Evolutionary conservation across 1,140 invertebrate species (phyloP), one percentile per base, ranked within the genome.

Genomic region (Meloidogyne exigua): DNA sequence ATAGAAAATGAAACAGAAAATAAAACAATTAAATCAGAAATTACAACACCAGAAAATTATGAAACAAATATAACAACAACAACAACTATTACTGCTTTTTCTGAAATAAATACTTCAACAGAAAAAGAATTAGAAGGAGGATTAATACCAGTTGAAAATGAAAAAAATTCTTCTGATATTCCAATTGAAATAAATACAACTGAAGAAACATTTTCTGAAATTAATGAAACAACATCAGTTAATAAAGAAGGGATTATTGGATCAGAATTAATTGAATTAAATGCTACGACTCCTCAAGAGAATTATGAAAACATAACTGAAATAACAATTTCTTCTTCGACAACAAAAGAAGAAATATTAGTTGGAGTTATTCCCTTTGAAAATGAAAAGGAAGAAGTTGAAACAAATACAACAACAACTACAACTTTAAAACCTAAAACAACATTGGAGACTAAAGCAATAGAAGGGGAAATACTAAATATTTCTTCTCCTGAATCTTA

Each of bases 31-130:
- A n/a, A n/a, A n/a, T n/a, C n/a, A 32, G 44, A 49, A 49, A 2
- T 18, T n/a, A n/a, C n/a, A 49, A 49, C 13, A 18, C 18, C 44
- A 18, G 13, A 15, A 49, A 49, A 4, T 49, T 13, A 49, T 36
- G 68, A 69, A 23, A 36, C 68, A 69, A 69, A 69, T 36, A 3
- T 15, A 5, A 69, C 68, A 32, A 36, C 32, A 39, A 18, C 68
- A 32, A 69, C 32, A 36, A 10, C 1, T 3, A 67, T n/a, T 0
- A 67, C 25, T 12, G 18, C 44, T 18, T 13, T 7, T n/a, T 9
- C 0, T n/a, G 18, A n/a, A n/a, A 39, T 36, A 18, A n/a, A 12
- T 57, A 7, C 18, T n/a, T n/a, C 49, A n/a, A 44, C 42, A 15
- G 42, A 44, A 44, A 57, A 57, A 10, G 49, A 57, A 57, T 18